Conservation (phyloP, 1,140 invertebrate species). For the Pentalonia nigronervosa region DNA sequence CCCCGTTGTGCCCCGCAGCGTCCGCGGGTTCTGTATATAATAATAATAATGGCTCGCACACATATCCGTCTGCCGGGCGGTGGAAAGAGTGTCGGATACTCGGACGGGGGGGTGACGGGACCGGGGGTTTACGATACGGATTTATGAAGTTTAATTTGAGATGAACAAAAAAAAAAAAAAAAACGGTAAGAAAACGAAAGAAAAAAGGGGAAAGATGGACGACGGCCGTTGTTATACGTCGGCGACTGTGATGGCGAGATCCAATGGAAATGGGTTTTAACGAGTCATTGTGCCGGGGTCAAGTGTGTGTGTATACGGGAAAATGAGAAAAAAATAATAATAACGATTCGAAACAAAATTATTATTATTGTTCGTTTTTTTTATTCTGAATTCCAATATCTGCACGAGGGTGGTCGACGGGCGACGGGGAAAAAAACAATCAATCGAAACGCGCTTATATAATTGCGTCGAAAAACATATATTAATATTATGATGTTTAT, state of each 20-base stretch:
- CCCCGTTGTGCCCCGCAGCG: background rate
- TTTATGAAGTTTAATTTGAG: constrained; percentile 58
- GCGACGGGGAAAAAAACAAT: background rate
- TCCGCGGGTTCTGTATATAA: constrained; percentile 36
- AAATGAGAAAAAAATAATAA: constrained; percentile 1
- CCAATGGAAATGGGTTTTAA: constrained; percentile 55
- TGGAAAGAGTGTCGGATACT: background rate
- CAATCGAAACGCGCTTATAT: background rate
- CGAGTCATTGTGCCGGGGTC: constrained; percentile 44
- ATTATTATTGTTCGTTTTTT: constrained; percentile 22
- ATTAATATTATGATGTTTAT: background rate
- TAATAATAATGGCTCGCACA: constrained; percentile 50
- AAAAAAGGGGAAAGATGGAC: constrained; percentile 50
- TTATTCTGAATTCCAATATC: constrained; percentile 3
- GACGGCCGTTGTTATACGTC: constrained; percentile 31
- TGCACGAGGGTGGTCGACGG: background rate
- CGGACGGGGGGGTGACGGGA: background rate
- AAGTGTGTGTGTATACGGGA: background rate
- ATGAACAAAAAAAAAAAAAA: constrained; percentile 50
- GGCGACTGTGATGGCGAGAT: background rate
- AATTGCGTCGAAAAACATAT: background rate
- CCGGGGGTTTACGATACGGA: constrained; percentile 50
- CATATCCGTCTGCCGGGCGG: background rate
- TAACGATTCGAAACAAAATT: constrained; percentile 40
- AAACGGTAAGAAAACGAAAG: constrained; percentile 40